Conservation (phyloP, 2,113 vertebrate genomes). For the Eonycteris spelaea region DNA sequence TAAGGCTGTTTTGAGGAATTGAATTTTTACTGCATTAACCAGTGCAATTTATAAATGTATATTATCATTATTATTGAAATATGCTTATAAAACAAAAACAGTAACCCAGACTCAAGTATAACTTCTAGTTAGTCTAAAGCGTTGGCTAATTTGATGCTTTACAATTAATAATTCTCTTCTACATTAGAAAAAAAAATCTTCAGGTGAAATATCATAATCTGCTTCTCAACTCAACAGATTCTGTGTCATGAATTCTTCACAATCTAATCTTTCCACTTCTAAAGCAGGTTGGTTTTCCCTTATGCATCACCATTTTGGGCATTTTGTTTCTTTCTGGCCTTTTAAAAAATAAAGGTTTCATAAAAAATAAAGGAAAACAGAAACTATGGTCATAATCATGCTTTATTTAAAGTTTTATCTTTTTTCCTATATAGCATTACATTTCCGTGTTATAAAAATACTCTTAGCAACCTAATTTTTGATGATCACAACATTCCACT, state of each 20-base stretch:
- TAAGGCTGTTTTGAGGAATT: neutral
- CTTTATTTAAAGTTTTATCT: conserved; percentile 20
- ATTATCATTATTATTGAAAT: neutral
- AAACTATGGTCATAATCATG: neutral
- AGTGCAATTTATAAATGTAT: neutral
- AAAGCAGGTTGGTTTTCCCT: neutral
- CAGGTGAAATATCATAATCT: neutral
- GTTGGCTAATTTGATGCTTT: neutral
- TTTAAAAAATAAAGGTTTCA: neutral
- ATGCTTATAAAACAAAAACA: neutral
- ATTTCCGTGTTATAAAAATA: conserved; percentile 1
- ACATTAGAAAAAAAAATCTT: neutral
- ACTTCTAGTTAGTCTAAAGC: neutral
- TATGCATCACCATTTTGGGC: neutral
- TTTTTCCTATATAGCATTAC: neutral
- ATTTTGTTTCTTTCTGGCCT: neutral
- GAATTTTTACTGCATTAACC: neutral
- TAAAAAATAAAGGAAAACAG: neutral
- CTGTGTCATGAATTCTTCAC: neutral
- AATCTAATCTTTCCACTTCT: neutral
- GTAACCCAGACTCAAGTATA: neutral
- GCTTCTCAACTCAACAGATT: conserved; percentile 5
- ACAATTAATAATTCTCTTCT: neutral
- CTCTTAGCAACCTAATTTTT: conserved; percentile 7
- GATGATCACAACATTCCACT: neutral